These are phyloP conservation scores for Argyra leucocephala DNA, from an alignment of 2,888 invertebrate species.

Conservation along the genomic window DNA sequence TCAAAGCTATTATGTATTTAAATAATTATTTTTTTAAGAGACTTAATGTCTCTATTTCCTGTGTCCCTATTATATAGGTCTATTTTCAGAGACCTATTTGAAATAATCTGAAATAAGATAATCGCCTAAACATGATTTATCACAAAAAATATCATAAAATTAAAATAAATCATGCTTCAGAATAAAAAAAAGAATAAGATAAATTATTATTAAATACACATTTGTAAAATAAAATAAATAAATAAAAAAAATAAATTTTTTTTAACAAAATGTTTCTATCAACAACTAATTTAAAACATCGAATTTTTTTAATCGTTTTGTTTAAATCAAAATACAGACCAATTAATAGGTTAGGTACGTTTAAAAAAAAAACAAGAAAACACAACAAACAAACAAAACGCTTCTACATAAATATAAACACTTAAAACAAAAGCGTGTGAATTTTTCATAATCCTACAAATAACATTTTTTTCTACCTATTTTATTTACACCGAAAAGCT, in stretches of 20 bases:
- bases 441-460: no score
- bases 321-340: not conserved
- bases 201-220: not conserved
- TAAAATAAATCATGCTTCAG: no score
- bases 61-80: no score
- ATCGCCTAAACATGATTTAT: no score
- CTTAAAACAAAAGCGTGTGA: not conserved
- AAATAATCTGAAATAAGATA: no score
- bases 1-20: no score
- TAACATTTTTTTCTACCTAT: no score
- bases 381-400: not conserved
- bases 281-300: not conserved
- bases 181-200: not conserved
- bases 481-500: no score
- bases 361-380: not conserved
- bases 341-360: not conserved
- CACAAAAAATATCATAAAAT: no score
- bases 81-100: no score
- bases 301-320: not conserved
- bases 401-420: not conserved
- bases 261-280: not conserved
- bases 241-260: not conserved
- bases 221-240: not conserved
- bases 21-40: no score
- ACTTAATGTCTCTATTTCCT: no score